Evolutionary conservation across 2,888 invertebrate species (phyloP).

Genomic region (Urechis unicinctus): DNA sequence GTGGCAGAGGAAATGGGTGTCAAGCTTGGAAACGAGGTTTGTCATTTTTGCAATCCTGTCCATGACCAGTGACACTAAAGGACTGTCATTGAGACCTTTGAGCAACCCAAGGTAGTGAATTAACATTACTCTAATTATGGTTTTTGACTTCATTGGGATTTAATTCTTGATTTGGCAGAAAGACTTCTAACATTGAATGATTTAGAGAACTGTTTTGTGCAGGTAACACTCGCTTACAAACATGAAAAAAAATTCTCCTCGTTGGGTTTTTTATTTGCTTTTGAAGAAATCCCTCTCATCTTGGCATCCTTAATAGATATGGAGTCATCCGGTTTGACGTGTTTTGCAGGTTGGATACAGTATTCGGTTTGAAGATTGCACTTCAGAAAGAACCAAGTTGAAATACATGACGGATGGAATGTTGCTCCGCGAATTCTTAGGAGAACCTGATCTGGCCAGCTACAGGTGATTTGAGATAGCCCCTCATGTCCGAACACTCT

Average conservation of each 20-base stretch:
- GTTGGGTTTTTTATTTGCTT: not conserved
- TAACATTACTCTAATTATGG: not conserved
- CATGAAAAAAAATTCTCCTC: not conserved
- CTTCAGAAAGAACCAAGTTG: constrained; percentile 89
- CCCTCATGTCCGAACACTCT: too few relatives aligned
- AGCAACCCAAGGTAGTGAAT: too few relatives aligned
- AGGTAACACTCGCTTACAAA: not conserved
- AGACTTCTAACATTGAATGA: too few relatives aligned
- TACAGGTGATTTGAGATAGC: constrained; percentile 62
- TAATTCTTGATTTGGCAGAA: too few relatives aligned
- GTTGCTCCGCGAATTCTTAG: constrained; percentile 89
- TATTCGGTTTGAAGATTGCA: constrained; percentile 98
- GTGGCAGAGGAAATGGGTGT: constrained; percentile 97
- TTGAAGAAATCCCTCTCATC: too few relatives aligned
- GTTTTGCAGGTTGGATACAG: constrained; percentile 60
- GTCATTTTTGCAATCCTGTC: too few relatives aligned
- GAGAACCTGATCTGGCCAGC: constrained; percentile 90
- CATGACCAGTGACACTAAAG: too few relatives aligned
- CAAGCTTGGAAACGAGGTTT: constrained; percentile 69
- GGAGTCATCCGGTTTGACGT: too few relatives aligned
- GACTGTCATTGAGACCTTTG: too few relatives aligned
- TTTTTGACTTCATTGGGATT: too few relatives aligned
- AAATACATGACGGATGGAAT: constrained; percentile 99
- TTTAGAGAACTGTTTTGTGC: not conserved
- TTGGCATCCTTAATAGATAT: too few relatives aligned